These are phyloP conservation scores for Axea sp. DNA, from an alignment of 2,888 invertebrate genomes.

Conservation along the genomic window DNA sequence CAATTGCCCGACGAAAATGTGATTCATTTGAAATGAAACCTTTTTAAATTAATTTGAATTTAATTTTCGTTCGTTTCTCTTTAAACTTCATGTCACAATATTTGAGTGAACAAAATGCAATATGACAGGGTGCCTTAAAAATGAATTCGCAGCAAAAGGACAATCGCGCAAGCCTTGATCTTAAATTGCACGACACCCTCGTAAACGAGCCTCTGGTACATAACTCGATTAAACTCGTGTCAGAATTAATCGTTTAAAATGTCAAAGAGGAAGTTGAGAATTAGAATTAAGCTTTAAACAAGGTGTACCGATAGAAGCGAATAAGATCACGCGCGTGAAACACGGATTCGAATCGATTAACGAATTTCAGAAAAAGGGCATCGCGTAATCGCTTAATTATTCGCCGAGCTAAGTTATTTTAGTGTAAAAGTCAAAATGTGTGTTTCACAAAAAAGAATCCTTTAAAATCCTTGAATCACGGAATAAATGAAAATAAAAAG, in stretches of 20 bases:
- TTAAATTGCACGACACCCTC: conserved; percentile 39
- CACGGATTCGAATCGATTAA: conserved; percentile 16
- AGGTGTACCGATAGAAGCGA: conserved; percentile 26
- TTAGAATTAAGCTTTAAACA: conserved; percentile 51
- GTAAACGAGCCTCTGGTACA: conserved; percentile 44
- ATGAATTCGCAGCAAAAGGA: conserved; percentile 21
- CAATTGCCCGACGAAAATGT: too few species aligned
- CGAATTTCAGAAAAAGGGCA: neutral
- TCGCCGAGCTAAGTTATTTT: too few species aligned
- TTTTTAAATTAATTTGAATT: too few species aligned
- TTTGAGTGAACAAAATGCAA: neutral
- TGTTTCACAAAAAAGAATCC: too few species aligned
- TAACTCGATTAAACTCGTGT: conserved; percentile 54
- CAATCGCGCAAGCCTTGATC: too few species aligned
- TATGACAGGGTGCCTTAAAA: conserved; percentile 10
- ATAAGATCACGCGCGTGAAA: conserved; percentile 26
- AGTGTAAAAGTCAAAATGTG: too few species aligned
- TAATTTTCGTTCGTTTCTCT: too few species aligned
- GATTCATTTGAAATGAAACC: conserved; percentile 33
- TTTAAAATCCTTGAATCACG: too few species aligned
- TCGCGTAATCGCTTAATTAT: too few species aligned
- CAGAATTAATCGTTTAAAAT: conserved; percentile 57
- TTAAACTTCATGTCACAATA: too few species aligned
- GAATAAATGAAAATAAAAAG: too few species aligned
- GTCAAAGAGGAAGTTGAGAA: conserved; percentile 52